A percentile compares a stretch with the other conserved stretches of the same genome.
These are phyloP conservation scores for Glaucomys volans DNA, from an alignment of 2,113 vertebrate species.

Conservation along the genomic window DNA sequence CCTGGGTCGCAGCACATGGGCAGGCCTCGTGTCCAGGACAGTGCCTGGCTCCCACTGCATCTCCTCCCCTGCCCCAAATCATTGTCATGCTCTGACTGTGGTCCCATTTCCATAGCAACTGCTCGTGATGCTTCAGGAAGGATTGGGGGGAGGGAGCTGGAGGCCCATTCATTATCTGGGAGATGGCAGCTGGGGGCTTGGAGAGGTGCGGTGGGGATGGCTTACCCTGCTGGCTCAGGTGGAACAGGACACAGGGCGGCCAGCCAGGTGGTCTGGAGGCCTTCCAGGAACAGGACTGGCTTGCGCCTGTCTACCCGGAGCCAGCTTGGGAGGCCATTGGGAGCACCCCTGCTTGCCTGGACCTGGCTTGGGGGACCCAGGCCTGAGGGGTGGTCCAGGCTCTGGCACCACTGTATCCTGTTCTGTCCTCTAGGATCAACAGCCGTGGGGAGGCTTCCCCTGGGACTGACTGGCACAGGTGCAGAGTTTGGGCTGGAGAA, in stretches of 20 bases:
- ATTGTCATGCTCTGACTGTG: slow-evolving; percentile 65
- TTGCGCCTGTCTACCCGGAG: neutral
- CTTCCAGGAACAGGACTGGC: slow-evolving; percentile 20
- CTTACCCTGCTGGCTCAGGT: slow-evolving; percentile 29
- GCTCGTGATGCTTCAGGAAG: slow-evolving; percentile 57
- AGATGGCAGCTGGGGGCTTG: neutral
- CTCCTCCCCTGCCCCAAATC: slow-evolving; percentile 66
- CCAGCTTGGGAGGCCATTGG: neutral
- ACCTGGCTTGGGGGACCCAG: neutral
- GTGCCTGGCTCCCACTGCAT: neutral
- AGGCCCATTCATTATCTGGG: slow-evolving; percentile 38
- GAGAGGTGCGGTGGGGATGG: neutral
- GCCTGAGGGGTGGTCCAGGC: neutral
- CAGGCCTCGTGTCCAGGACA: neutral
- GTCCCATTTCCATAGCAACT: slow-evolving; percentile 79
- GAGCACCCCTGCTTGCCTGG: neutral
- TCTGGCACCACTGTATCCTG: neutral
- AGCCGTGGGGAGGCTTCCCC: neutral
- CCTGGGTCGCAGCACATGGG: neutral
- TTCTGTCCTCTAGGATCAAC: neutral
- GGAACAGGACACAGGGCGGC: neutral
- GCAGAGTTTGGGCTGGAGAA: neutral
- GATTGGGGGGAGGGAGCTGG: slow-evolving; percentile 20
- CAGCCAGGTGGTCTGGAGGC: slow-evolving; percentile 58
- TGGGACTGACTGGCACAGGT: neutral